These are phyloP conservation scores for Orussus abietinus DNA, from an alignment of 1,140 invertebrate species.

Conservation along the genomic window DNA sequence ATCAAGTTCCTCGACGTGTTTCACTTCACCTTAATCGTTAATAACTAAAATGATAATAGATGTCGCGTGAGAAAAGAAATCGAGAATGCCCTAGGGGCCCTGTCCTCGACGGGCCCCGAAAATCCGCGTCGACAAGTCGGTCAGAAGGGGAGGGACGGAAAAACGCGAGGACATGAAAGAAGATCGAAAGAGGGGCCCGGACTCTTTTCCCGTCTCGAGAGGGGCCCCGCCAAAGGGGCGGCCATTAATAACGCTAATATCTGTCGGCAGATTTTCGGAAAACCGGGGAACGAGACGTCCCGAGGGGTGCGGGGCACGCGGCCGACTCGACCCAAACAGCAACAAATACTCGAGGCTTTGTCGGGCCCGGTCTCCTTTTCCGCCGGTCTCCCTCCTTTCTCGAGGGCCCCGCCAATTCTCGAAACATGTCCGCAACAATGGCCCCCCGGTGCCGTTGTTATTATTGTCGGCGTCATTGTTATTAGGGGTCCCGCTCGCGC, in stretches of 20 bases:
- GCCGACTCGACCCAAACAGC: conserved; percentile 47
- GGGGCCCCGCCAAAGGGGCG: conserved; percentile 34
- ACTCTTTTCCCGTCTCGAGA: too few relatives aligned
- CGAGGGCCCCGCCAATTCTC: conserved; percentile 36
- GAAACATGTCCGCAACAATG: conserved; percentile 55
- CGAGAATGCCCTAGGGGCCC: too few relatives aligned
- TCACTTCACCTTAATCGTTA: too few relatives aligned
- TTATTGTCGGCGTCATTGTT: conserved; percentile 37
- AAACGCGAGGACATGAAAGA: too few relatives aligned
- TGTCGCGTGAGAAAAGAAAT: too few relatives aligned
- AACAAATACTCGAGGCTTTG: conserved; percentile 49
- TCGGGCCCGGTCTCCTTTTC: conserved; percentile 30
- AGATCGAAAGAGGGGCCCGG: too few relatives aligned
- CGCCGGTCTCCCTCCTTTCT: conserved; percentile 10
- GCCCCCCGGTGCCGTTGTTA: conserved; percentile 49
- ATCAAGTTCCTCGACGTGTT: too few relatives aligned
- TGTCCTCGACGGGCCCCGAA: too few relatives aligned
- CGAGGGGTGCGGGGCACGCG: conserved; percentile 12
- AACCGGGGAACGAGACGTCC: conserved; percentile 12
- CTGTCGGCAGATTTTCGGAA: conserved; percentile 34
- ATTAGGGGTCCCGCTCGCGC: conserved; percentile 6
- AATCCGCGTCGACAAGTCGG: too few relatives aligned
- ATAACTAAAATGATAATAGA: too few relatives aligned
- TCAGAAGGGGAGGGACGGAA: too few relatives aligned
- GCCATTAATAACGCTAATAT: conserved; percentile 53